Base-by-base conservation (phyloP, 2,888 invertebrate species). In the Brassicogethes aeneus region DNA sequence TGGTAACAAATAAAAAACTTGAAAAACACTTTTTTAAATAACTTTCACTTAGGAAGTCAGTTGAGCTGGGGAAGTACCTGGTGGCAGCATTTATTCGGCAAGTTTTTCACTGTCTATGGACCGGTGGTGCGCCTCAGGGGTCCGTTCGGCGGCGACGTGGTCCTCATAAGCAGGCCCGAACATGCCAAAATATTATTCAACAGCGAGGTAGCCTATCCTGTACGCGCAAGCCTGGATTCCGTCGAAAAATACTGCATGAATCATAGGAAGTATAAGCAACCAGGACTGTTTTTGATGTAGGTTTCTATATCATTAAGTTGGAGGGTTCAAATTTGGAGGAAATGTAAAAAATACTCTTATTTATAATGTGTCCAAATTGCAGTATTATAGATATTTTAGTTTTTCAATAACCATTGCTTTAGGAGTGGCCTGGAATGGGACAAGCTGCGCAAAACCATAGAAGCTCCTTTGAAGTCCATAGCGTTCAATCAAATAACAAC, bases 61-160 rank as follows among this genome's bases (percentile, higher is more conserved):
- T 51, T 74, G 17, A 61, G 60, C 17, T 73, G 72, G 72, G 69
- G 69, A 36, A 65, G 66, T 15, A 70, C 70, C 42, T 46, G 66
- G 5, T 61, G 61, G 5, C 32, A 32, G 12, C 8, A 13, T 32
- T 64, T 73, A 2, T 64, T 72, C 39, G 66, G 64, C 16, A 70
- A 67, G 47, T 53, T 74, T 3, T 67, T 73, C 46, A 64, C 72
- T 37, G 65, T 69, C 46, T 81, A 82, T 47, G 82, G 82, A 1
- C 79, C 81, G 1, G 73, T 82, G 2, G 80, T 81, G 5, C 72
- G 80, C 37, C 70, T 81, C 37, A 73, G 78, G 15, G 80, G 79
- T 16, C 79, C 80, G 0, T 69, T 82, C 33, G 77, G 79, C 1
- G 72, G 74, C 1, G 77, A 81, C 48, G 74, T 82, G 14, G 76